These are phyloP conservation scores for Gymnodraco acuticeps DNA, from an alignment of 2,797 vertebrate species.

Conservation along the genomic window DNA sequence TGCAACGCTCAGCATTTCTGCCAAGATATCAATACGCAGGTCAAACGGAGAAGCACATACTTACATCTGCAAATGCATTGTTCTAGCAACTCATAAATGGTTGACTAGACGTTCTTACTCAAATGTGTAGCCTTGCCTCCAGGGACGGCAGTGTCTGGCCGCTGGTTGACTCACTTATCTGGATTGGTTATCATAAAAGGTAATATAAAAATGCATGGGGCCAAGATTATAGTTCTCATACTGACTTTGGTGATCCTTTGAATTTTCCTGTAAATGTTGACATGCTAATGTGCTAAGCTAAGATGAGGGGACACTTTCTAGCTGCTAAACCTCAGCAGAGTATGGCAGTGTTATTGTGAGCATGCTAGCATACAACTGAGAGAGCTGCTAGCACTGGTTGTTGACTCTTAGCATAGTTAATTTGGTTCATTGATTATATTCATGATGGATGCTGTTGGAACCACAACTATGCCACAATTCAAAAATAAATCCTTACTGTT, in stretches of 20 bases:
- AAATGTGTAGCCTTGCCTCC: not conserved
- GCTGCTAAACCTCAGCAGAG: not conserved
- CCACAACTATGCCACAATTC: slow-evolving; percentile 10
- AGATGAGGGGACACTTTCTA: not conserved
- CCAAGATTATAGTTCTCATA: not conserved
- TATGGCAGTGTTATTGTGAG: not conserved
- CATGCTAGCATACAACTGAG: not conserved
- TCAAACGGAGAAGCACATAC: not conserved
- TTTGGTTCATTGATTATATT: slow-evolving; percentile 16
- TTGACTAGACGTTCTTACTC: not conserved
- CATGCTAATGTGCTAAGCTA: not conserved
- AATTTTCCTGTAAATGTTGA: not conserved
- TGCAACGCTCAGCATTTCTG: slow-evolving; percentile 3
- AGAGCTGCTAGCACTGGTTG: not conserved
- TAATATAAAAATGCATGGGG: not conserved
- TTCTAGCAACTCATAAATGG: not conserved
- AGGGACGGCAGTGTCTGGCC: not conserved
- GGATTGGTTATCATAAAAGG: not conserved
- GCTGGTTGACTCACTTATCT: not conserved
- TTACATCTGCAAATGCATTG: not conserved
- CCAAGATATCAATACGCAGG: slow-evolving; percentile 16
- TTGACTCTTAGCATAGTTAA: not conserved
- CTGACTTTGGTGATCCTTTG: not conserved
- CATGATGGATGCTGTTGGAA: slow-evolving; percentile 7
- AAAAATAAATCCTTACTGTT: slow-evolving; percentile 28